Evolutionary conservation across 2,797 vertebrate species (phyloP).

Genomic region (Dendrocincla tyrannina): DNA sequence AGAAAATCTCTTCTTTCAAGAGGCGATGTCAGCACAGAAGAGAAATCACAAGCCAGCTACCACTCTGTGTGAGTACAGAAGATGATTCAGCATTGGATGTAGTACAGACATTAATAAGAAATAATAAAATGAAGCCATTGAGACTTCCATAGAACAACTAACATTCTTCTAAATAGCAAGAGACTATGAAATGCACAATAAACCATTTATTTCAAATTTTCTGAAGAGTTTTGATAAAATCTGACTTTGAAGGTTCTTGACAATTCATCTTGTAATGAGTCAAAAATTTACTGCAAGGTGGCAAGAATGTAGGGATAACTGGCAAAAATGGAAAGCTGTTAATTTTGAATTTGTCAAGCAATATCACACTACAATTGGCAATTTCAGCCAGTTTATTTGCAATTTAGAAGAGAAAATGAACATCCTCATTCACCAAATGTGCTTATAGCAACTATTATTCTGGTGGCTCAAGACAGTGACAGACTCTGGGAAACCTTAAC

Average conservation of each 20-base stretch:
- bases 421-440: background rate
- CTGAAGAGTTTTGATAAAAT: background rate
- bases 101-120: background rate
- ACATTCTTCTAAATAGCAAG: background rate
- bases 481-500: background rate
- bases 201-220: background rate
- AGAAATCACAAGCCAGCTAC: background rate
- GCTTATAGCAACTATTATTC: background rate
- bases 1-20: background rate
- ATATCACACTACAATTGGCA: background rate
- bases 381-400: background rate
- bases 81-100: background rate
- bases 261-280: background rate
- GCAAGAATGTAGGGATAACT: background rate
- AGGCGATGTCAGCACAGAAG: background rate
- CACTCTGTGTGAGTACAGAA: background rate
- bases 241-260: background rate
- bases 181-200: background rate
- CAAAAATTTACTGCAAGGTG: background rate
- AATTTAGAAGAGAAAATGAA: background rate
- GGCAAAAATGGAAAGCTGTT: background rate
- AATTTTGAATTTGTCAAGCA: background rate
- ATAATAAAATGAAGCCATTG: background rate
- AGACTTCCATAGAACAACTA: background rate
- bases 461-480: background rate